phyloP scores from a whole-genome alignment of 1,140 invertebrate species.

The Hypsibius dujardini region DNA sequence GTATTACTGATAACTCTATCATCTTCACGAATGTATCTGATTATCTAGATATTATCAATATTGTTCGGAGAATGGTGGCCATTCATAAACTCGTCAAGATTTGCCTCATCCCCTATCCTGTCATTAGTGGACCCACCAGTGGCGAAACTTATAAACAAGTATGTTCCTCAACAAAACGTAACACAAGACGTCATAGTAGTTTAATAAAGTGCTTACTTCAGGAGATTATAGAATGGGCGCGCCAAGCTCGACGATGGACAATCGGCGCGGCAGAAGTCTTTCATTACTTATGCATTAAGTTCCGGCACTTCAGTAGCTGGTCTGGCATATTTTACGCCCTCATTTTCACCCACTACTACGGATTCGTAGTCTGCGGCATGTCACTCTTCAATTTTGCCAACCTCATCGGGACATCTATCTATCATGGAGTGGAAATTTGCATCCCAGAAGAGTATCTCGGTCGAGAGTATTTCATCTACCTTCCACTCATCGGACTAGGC shows the following conservation, averaged over 20 bases:
- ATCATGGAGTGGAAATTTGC: constrained; percentile 20
- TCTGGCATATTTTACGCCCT: neutral
- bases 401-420: constrained; percentile 15
- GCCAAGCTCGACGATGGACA: constrained; percentile 17
- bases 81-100: neutral
- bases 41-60: constrained; percentile 16
- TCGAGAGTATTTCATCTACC: constrained; percentile 22
- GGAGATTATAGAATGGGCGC: constrained; percentile 11
- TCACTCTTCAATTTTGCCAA: constrained; percentile 18
- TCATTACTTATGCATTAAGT: constrained; percentile 19
- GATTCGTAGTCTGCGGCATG: neutral
- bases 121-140: constrained; percentile 12
- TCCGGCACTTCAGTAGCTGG: neutral
- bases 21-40: too few relatives aligned
- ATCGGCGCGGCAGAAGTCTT: constrained; percentile 19
- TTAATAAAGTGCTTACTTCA: too few relatives aligned
- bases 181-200: too few relatives aligned
- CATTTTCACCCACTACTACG: constrained; percentile 13
- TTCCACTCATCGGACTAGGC: constrained; percentile 24
- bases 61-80: constrained; percentile 15
- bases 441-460: constrained; percentile 22
- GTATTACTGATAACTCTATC: too few relatives aligned
- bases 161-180: too few relatives aligned
- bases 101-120: neutral
- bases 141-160: constrained; percentile 22